Percentiles rank a stretch among this genome's conserved stretches.
These are phyloP conservation scores for Phaethon lepturus DNA, from an alignment of 2,113 vertebrate genomes.

Conservation along the genomic window DNA sequence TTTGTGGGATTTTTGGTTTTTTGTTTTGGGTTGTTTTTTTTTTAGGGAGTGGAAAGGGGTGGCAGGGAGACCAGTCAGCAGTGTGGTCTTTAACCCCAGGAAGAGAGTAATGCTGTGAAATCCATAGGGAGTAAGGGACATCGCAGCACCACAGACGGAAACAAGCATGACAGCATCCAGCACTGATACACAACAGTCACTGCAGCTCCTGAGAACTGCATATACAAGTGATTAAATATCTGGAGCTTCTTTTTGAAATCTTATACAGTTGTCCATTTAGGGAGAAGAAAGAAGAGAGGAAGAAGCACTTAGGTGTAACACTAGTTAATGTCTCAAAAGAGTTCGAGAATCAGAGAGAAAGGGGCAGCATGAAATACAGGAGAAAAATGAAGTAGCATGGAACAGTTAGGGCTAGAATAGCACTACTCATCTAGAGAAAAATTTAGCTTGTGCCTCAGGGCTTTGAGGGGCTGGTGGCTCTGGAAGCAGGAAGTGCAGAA, in stretches of 20 bases:
- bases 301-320: background rate
- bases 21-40: no score
- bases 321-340: background rate
- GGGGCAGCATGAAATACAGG: background rate
- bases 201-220: background rate
- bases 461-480: background rate
- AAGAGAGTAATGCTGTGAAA: background rate
- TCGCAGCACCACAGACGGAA: background rate
- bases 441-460: background rate
- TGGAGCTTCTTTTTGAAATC: background rate
- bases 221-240: background rate
- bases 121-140: background rate
- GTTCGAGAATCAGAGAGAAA: background rate
- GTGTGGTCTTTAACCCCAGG: background rate
- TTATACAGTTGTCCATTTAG: background rate
- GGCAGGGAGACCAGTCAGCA: background rate
- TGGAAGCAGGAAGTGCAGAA: background rate
- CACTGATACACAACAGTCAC: background rate
- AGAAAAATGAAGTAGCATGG: background rate
- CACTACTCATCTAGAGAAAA: background rate
- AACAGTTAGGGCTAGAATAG: background rate
- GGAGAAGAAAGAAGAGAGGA: background rate
- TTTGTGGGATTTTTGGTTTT: background rate
- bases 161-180: background rate
- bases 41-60: background rate